Evolutionary conservation across 2,113 vertebrate genomes (phyloP), one percentile per base, ranked within the genome.

Genomic region (Candoia aspera): DNA sequence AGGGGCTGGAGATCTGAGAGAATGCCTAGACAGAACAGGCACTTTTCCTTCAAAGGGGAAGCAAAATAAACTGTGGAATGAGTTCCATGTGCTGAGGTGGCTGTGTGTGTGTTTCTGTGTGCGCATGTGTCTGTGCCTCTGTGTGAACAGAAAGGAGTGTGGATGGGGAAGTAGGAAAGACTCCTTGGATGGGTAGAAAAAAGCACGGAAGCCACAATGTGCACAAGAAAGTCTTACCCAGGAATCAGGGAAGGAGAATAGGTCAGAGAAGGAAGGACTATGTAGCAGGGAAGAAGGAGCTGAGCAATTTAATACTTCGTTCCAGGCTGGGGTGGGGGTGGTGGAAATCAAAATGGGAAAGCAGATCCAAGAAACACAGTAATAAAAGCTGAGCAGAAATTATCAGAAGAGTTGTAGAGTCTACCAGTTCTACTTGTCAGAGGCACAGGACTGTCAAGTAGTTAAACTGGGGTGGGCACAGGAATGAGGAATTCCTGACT

Each of bases 51-150:
- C 92, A 89, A 91, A 91, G 86, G 73, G 53, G 58, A 93, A 93
- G 42, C 87, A 91, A 91, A 93, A 93, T 86, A 91, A 91, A 89
- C 90, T 54, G 1, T 91, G 59, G 92, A 93, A 93, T 93, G 86
- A 91, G 59, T 93, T 93, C 86, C 90, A 91, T 91, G 73, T 91
- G 92, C 60, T 57, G 79, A 84, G 49, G 53, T 55, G 19, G 58
- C 86, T 85, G n/a, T 86, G 29, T 42, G 21, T 29, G 1, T 62
- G 42, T 12, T 21, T 8, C 26, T 53, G 24, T 37, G 13, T 2
- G 0, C 57, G 19, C 13, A 12, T 26, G 21, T 8, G 8, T 54
- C 9, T 53, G 6, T 33, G 12, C 21, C 19, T 60, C 29, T 57
- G 12, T 26, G 33, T 42, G 10, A 13, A 60, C 55, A 26, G 46